These are phyloP conservation scores for Sander lucioperca DNA, from an alignment of 2,113 vertebrate species.

Conservation along the genomic window DNA sequence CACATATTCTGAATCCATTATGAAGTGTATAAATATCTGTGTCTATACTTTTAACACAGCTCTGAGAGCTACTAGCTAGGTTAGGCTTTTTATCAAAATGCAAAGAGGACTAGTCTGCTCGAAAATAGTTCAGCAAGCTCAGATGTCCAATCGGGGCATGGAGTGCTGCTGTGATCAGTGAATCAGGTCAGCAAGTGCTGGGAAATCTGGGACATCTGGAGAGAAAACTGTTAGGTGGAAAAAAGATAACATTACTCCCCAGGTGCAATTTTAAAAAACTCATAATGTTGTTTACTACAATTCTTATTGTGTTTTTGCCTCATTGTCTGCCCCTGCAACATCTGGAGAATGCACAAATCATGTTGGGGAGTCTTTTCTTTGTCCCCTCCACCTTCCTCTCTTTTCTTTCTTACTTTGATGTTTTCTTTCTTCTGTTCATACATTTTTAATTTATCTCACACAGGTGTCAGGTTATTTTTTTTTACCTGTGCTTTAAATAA, in stretches of 20 bases:
- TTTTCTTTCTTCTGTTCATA: background rate
- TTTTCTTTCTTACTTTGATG: background rate
- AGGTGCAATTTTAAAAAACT: constrained; percentile 31
- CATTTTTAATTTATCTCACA: background rate
- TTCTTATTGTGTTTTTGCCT: constrained; percentile 24
- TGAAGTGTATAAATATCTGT: constrained; percentile 37
- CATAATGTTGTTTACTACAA: constrained; percentile 35
- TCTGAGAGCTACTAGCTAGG: constrained; percentile 38
- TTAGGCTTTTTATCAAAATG: constrained; percentile 31
- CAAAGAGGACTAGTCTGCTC: constrained; percentile 26
- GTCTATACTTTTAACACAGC: constrained; percentile 49
- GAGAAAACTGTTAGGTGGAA: constrained; percentile 20
- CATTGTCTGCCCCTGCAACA: constrained; percentile 12
- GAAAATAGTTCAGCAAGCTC: constrained; percentile 49
- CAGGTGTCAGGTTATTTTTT: background rate
- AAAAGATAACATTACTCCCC: constrained; percentile 20
- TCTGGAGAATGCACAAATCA: constrained; percentile 20
- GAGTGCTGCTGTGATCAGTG: constrained; percentile 50
- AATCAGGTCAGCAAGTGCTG: constrained; percentile 68
- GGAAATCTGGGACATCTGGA: constrained; percentile 66
- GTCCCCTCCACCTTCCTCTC: background rate
- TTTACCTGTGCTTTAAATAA: constrained; percentile 21
- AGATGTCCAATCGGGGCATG: constrained; percentile 42
- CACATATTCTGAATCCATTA: constrained; percentile 35
- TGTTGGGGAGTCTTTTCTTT: constrained; percentile 15